Base-by-base conservation (phyloP, 1,140 invertebrate genomes). In the Drosophila persimilis region DNA sequence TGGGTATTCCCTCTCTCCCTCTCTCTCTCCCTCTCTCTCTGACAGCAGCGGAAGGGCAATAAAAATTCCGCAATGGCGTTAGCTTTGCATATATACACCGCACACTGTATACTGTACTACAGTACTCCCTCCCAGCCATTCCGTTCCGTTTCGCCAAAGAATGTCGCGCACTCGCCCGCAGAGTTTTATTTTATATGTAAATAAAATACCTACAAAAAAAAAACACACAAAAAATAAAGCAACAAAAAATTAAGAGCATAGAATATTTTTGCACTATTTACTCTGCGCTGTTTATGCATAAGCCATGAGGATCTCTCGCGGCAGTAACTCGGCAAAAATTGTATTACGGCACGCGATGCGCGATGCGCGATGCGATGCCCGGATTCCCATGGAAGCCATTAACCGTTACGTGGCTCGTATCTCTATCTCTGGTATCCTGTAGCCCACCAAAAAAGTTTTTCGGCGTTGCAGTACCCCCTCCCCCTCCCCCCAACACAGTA, bases 51-150 rank as follows among this genome's bases (percentile, higher is more conserved):
- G 64, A 74, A 70, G 78, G 77, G 81, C 84, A 88, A 86, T 86
- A 86, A 86, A 86, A 86, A 86, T 86, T 86, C 81, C 77, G 64
- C 81, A 81, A 57, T 81, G 80, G 81, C 77, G 78, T 75, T 77
- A 64, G 78, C 83, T 72, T 65, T 81, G 59, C 73, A 53, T 63
- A 46, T 20, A 20, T 20, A 20, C 2, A 20, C 20, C 2, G 20
- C 2, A 20, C 2, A 20, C 20, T 2, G 20, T 20, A 20, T 20
- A 20, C 20, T 20, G 20, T 20, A 20, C 20, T 20, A 20, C 20
- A 20, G 20, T 20, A 2, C 20, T 20, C 20, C 20, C 20, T 20
- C 20, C 20, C 20, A 2, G 20, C 35, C 35, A 39, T 13, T 39
- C 35, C 35, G 35, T 39, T 39, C 35, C 35, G 35, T 83, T 76